Evolutionary conservation across 2,797 vertebrate species (phyloP), one percentile per base, ranked within the genome.

Genomic region (Centroberyx gerrardi): DNA sequence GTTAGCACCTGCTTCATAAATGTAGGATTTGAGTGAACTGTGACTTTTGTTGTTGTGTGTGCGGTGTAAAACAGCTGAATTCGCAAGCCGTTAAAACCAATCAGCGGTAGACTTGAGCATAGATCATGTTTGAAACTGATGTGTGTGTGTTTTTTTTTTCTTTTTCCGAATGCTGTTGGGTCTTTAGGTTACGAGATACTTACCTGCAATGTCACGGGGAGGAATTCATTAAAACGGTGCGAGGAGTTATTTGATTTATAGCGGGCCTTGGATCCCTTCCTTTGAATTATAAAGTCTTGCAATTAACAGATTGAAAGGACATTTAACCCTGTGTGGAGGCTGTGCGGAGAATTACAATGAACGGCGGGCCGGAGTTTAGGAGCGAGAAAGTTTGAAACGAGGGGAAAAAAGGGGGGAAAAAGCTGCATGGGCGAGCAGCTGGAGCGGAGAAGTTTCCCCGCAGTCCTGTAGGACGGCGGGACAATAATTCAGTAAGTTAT

Each of bases 401-500:
- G 0, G 15, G 72, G 68, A 64, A 73, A 80, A 55, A 36, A 22
- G 22, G 22, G 1, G 22, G 22, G 22, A 1, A 22, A 22, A 22
- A 22, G 22, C 22, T 1, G 22, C n/a, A n/a, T n/a, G 72, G 82
- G 68, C 72, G 63, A 29, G 55, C 42, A 54, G 74, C 59, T 53
- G 72, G 73, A 75, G 58, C 49, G 2, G 55, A 55, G 51, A 74
- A 75, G 68, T 76, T 46, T 87, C 72, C 78, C 74, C 52, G 12
- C 82, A 78, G 74, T 14, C 14, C 72, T 66, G 71, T 0, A 67
- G 76, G 78, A 86, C 74, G 29, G 62, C 13, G 59, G 68, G 68
- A 86, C 78, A 66, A 92, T 92, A 90, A 87, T 71, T 93, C 86
- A 88, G 84, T 71, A 93, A 90, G 88, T 94, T 90, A 88, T 75